Evolutionary conservation across 2,888 invertebrate species (phyloP).

Genomic region (Nesidiocoris tenuis): DNA sequence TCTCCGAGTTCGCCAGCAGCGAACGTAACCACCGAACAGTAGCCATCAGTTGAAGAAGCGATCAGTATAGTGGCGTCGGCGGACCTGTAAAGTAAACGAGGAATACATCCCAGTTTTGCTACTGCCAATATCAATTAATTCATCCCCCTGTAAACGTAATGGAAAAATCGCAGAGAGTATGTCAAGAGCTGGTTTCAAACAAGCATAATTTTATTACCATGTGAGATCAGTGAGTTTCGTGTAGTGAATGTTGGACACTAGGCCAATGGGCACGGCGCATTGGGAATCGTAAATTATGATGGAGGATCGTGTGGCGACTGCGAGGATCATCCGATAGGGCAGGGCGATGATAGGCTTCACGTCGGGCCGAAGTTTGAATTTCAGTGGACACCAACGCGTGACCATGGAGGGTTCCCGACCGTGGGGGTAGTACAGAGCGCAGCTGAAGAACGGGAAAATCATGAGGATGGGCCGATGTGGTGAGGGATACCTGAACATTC

Average conservation of each 20-base stretch:
- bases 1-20: constrained; percentile 69
- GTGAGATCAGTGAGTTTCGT: constrained; percentile 84
- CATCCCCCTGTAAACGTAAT: no score
- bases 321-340: constrained; percentile 82
- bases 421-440: constrained; percentile 68
- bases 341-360: constrained; percentile 63
- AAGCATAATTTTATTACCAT: constrained; percentile 60
- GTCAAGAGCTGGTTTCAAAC: background rate
- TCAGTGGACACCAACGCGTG: constrained; percentile 75
- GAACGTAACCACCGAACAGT: constrained; percentile 81
- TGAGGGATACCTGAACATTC: no score
- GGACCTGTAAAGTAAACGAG: constrained; percentile 67
- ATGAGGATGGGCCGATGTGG: no score
- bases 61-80: constrained; percentile 72
- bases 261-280: constrained; percentile 74
- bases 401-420: constrained; percentile 79
- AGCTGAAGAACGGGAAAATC: constrained; percentile 12
- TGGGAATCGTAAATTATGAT: constrained; percentile 87
- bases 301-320: constrained; percentile 84
- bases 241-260: constrained; percentile 82
- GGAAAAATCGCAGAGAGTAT: no score
- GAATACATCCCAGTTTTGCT: no score
- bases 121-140: no score
- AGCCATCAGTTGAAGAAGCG: constrained; percentile 86
- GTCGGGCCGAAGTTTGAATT: constrained; percentile 63